Evolutionary conservation across 1,140 invertebrate genomes (phyloP).

Genomic region (Drosophila teissieri): DNA sequence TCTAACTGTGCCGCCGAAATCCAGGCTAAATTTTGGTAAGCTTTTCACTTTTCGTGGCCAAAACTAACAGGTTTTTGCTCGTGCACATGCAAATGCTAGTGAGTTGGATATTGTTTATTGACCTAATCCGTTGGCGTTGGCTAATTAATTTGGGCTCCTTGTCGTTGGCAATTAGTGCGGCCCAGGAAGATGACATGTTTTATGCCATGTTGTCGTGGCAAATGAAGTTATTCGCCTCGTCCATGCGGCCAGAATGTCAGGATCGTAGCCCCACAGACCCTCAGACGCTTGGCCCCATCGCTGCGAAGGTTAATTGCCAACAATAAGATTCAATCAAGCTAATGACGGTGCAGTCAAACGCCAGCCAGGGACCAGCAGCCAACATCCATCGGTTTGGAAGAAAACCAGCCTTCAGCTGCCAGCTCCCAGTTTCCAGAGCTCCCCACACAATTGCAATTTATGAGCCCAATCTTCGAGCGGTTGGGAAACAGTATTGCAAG

Average conservation of each 20-base stretch:
- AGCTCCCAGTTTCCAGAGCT: slow-evolving; percentile 19
- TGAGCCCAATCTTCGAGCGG: slow-evolving; percentile 45
- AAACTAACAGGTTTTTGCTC: slow-evolving; percentile 7
- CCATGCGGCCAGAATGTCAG: slow-evolving; percentile 12
- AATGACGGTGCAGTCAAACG: slow-evolving; percentile 64
- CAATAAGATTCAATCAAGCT: slow-evolving; percentile 84
- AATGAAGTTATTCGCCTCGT: slow-evolving; percentile 71
- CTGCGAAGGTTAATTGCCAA: slow-evolving; percentile 79
- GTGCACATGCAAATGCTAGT: slow-evolving; percentile 52
- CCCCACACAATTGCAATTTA: slow-evolving; percentile 72
- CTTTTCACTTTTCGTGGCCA: slow-evolving; percentile 43
- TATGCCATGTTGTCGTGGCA: slow-evolving; percentile 68
- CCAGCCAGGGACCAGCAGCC: slow-evolving; percentile 24
- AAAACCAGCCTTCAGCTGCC: slow-evolving; percentile 10
- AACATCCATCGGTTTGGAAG: slow-evolving; percentile 24
- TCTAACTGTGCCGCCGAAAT: background rate
- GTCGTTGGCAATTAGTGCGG: slow-evolving; percentile 72
- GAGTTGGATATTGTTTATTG: slow-evolving; percentile 20
- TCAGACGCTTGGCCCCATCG: slow-evolving; percentile 56
- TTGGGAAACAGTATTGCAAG: slow-evolving; percentile 15
- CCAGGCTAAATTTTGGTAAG: slow-evolving; percentile 56
- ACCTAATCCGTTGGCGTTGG: slow-evolving; percentile 60
- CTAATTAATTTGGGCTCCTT: slow-evolving; percentile 76
- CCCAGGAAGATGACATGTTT: slow-evolving; percentile 74
- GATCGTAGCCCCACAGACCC: slow-evolving; percentile 23